Conservation (phyloP, 1,140 invertebrate genomes). For the Luehdorfia chinensis region DNA sequence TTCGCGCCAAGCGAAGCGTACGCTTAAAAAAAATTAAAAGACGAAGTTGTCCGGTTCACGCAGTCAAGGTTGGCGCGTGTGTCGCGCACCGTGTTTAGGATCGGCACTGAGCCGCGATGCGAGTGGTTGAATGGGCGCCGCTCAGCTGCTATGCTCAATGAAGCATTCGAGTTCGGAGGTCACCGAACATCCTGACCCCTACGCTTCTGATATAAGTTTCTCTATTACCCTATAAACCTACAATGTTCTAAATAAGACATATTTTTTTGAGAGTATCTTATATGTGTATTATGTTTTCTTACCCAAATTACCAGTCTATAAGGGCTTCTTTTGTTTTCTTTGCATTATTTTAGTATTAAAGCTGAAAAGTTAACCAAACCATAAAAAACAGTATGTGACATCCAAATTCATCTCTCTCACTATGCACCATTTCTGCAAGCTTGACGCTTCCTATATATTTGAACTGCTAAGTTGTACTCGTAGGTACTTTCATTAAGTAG, state of each 20-base stretch:
- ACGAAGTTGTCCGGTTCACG: conserved; percentile 39
- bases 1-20: conserved; percentile 46
- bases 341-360: background rate
- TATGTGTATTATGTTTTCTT: background rate
- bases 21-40: conserved; percentile 41
- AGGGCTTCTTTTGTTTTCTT: background rate
- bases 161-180: conserved; percentile 69
- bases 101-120: conserved; percentile 58
- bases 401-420: too few relatives aligned
- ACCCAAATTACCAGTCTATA: background rate
- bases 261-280: background rate
- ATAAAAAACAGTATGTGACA: too few relatives aligned
- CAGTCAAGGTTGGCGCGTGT: conserved; percentile 58
- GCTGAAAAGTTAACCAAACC: background rate
- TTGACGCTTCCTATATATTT: too few relatives aligned
- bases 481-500: too few relatives aligned
- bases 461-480: too few relatives aligned
- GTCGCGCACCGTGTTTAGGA: conserved; percentile 63
- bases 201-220: conserved; percentile 51
- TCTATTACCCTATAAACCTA: conserved; percentile 61
- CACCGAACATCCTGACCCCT: conserved; percentile 57
- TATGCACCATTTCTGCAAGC: too few relatives aligned
- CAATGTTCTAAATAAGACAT: conserved; percentile 20
- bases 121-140: conserved; percentile 55
- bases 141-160: conserved; percentile 70